These are phyloP conservation scores for Cassiopea xamachana DNA, from an alignment of 30 jellyfish, hydroid and myxozoan genomes.

Conservation along the genomic window DNA sequence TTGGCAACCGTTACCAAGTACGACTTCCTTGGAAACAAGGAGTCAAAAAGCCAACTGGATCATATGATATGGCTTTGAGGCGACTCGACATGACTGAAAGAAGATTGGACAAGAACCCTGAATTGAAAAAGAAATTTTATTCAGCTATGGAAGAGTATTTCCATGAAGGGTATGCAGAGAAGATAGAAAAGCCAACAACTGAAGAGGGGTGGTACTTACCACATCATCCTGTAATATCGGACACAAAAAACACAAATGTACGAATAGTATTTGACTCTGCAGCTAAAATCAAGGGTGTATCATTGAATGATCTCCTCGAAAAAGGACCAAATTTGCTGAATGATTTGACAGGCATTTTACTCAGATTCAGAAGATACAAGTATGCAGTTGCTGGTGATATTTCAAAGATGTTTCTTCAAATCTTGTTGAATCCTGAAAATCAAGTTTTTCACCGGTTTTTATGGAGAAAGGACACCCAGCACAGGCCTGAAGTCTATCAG, in stretches of 20 bases:
- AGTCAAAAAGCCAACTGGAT: constrained; percentile 12
- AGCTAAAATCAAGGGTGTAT: constrained; percentile 46
- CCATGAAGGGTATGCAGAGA: constrained; percentile 22
- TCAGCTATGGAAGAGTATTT: constrained; percentile 12
- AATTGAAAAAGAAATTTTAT: neutral
- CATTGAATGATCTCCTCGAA: constrained; percentile 23
- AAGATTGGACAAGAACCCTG: constrained; percentile 17
- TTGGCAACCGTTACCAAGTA: constrained; percentile 1
- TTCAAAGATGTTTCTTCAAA: constrained; percentile 51
- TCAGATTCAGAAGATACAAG: constrained; percentile 49
- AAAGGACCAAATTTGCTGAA: constrained; percentile 47
- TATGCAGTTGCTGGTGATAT: constrained; percentile 42
- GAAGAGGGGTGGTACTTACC: constrained; percentile 16
- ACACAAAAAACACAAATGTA: constrained; percentile 34
- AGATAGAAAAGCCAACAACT: neutral
- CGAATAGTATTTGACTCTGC: constrained; percentile 55
- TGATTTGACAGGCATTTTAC: constrained; percentile 49
- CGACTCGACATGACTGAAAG: constrained; percentile 16
- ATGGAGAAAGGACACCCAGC: constrained; percentile 51
- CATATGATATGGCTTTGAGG: constrained; percentile 26
- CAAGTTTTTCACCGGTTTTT: constrained; percentile 51
- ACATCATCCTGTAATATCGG: neutral
- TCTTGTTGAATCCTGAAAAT: constrained; percentile 38
- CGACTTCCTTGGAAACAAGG: constrained; percentile 1
- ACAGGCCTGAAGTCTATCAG: constrained; percentile 54